Conservation (phyloP, 1,140 invertebrate genomes). For the Drosophila prosaltans region DNA sequence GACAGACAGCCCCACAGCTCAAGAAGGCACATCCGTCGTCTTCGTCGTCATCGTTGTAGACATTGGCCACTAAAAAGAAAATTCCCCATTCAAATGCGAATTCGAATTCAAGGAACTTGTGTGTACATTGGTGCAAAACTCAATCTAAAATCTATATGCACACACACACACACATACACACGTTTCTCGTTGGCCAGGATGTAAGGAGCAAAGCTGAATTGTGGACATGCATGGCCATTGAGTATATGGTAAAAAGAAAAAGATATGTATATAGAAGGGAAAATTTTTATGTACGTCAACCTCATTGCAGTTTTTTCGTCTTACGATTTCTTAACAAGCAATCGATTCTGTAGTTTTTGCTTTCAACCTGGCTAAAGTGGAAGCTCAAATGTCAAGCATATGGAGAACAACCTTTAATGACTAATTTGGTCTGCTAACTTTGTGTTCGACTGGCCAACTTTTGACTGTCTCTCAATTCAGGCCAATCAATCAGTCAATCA, state of each 20-base stretch:
- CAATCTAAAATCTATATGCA: slow-evolving; percentile 74
- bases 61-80: slow-evolving; percentile 61
- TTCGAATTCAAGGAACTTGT: slow-evolving; percentile 51
- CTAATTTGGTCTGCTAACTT: slow-evolving; percentile 60
- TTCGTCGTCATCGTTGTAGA: slow-evolving; percentile 22
- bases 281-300: slow-evolving; percentile 79
- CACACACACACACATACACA: slow-evolving; percentile 19
- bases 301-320: slow-evolving; percentile 58
- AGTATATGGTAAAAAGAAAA: slow-evolving; percentile 27
- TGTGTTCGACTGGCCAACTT: background rate
- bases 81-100: slow-evolving; percentile 72
- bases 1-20: slow-evolving; percentile 42
- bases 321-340: slow-evolving; percentile 35
- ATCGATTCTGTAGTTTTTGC: slow-evolving; percentile 56
- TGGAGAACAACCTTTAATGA: slow-evolving; percentile 66
- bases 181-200: slow-evolving; percentile 26
- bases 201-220: slow-evolving; percentile 34
- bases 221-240: slow-evolving; percentile 4
- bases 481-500: slow-evolving; percentile 39
- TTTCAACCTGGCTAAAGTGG: slow-evolving; percentile 27
- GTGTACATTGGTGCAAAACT: slow-evolving; percentile 69
- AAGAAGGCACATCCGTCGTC: slow-evolving; percentile 54
- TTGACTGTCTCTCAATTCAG: slow-evolving; percentile 26
- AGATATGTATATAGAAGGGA: slow-evolving; percentile 40
- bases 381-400: slow-evolving; percentile 32